Percentiles rank a stretch among this genome's conserved stretches.
Evolutionary conservation across 1,140 invertebrate genomes (phyloP).

Genomic region (Solen grandis): DNA sequence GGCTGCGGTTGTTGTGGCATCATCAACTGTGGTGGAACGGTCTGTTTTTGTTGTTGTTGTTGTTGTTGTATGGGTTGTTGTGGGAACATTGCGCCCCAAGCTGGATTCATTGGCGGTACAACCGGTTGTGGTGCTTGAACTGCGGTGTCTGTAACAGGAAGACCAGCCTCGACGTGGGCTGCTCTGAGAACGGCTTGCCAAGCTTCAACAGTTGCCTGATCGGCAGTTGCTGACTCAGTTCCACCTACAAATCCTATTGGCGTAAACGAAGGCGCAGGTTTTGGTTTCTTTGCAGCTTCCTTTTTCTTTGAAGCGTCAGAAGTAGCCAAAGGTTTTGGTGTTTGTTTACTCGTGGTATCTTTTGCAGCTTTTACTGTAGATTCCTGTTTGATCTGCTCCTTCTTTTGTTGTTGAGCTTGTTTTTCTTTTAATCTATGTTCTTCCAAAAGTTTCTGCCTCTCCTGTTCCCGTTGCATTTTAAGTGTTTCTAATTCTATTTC

Average conservation of each 20-base stretch:
- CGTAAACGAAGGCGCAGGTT: slow-evolving; percentile 3
- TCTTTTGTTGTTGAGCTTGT: slow-evolving; percentile 23
- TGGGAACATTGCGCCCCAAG: neutral
- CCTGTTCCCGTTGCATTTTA: slow-evolving; percentile 7
- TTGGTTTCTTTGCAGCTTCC: neutral
- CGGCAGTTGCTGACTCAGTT: neutral
- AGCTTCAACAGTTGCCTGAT: slow-evolving; percentile 16
- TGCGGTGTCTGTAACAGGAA: neutral
- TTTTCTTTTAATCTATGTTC: neutral
- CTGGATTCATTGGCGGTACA: too few relatives aligned
- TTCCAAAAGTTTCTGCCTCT: slow-evolving; percentile 21
- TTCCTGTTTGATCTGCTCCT: slow-evolving; percentile 7
- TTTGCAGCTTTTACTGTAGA: neutral
- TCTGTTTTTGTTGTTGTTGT: neutral
- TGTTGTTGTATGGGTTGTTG: too few relatives aligned
- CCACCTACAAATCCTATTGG: slow-evolving; percentile 28
- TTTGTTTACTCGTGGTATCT: neutral
- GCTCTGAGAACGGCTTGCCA: slow-evolving; percentile 47
- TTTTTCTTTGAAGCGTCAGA: neutral
- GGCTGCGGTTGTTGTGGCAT: neutral
- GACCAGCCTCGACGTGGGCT: slow-evolving; percentile 2
- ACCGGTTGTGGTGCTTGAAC: too few relatives aligned
- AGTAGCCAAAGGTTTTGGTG: neutral
- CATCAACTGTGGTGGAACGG: neutral
- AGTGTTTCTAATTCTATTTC: slow-evolving; percentile 23